Evolutionary conservation across 1,140 invertebrate genomes (phyloP).

Genomic region (Drosophila biarmipes): DNA sequence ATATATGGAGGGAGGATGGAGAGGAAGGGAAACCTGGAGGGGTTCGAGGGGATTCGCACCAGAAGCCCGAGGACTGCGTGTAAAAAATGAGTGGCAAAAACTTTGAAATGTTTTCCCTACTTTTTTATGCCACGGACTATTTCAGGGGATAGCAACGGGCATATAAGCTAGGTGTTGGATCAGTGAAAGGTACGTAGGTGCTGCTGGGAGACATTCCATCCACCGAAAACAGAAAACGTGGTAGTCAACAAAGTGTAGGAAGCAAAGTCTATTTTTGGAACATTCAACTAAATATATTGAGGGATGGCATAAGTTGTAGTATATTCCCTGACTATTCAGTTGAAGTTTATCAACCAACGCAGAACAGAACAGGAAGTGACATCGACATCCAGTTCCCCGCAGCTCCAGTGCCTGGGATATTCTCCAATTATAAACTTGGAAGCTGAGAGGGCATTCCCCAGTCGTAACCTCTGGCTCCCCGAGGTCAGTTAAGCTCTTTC

Average conservation of each 20-base stretch:
- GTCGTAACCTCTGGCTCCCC: slow-evolving; percentile 21
- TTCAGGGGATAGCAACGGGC: slow-evolving; percentile 4
- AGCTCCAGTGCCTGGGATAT: neutral
- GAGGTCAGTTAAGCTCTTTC: slow-evolving; percentile 32
- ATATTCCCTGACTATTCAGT: too few species aligned
- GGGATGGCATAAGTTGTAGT: too few species aligned
- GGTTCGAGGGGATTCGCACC: slow-evolving; percentile 8
- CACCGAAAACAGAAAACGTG: too few species aligned
- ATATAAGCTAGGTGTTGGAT: slow-evolving; percentile 15
- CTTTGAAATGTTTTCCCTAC: slow-evolving; percentile 54
- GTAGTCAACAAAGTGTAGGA: too few species aligned
- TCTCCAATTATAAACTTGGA: slow-evolving; percentile 16
- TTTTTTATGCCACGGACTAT: slow-evolving; percentile 13
- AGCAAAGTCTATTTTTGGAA: too few species aligned
- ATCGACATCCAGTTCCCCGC: neutral
- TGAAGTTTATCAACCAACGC: too few species aligned
- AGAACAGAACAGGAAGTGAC: too few species aligned
- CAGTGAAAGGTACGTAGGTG: neutral
- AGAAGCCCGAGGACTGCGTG: slow-evolving; percentile 63
- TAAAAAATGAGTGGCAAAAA: slow-evolving; percentile 75
- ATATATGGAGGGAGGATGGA: neutral
- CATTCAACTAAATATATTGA: too few species aligned
- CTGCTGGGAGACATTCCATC: neutral
- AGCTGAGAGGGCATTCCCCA: slow-evolving; percentile 21
- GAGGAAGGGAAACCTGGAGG: neutral